Conservation (phyloP, 2,888 invertebrate species). For the Lysandra bellargus region DNA sequence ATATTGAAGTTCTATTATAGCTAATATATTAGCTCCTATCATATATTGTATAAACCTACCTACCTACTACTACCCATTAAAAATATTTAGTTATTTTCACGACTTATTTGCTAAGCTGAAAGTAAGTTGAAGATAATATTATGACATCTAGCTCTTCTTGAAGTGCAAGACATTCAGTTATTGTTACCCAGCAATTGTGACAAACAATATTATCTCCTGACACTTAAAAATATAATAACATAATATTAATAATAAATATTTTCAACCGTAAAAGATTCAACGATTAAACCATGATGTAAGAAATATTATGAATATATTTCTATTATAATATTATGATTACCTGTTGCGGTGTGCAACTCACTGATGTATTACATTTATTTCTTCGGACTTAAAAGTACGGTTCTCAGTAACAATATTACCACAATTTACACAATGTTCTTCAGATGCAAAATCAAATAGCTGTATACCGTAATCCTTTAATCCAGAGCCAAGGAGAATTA, state of each 20-base stretch:
- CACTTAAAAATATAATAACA: neutral
- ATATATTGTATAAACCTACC: neutral
- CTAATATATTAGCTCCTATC: too few species aligned
- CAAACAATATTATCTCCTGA: constrained; percentile 1
- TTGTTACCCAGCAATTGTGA: neutral
- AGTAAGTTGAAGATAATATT: neutral
- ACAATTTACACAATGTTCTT: neutral
- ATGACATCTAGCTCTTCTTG: neutral
- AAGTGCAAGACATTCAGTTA: neutral
- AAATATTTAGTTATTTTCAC: neutral
- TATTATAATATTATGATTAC: neutral
- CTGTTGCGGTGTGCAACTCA: neutral
- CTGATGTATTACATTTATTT: too few species aligned
- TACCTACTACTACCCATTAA: neutral
- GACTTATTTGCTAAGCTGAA: constrained; percentile 1
- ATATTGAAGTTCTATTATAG: too few species aligned
- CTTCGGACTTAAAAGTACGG: too few species aligned
- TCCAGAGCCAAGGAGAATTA: too few species aligned
- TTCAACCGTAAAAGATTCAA: neutral
- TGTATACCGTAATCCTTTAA: too few species aligned
- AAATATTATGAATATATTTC: neutral
- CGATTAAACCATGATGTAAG: neutral
- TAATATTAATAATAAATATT: constrained; percentile 3
- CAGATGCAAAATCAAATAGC: neutral
- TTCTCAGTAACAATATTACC: too few species aligned